phyloP scores from a whole-genome alignment of 2,888 invertebrate genomes.

The Hemithea aestivaria region DNA sequence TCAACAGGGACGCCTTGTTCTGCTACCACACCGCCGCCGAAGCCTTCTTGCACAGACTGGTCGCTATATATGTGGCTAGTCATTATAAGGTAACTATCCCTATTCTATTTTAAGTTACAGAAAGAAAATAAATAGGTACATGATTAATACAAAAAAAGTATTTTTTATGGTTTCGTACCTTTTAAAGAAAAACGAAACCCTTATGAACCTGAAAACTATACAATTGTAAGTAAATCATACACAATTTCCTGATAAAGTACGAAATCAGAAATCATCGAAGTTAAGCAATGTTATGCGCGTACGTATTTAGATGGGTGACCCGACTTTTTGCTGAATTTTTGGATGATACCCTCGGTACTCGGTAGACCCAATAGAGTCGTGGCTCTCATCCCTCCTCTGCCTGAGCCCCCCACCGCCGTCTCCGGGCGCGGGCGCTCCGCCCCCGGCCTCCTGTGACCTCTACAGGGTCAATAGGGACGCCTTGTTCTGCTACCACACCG shows the following conservation, averaged over 20 bases:
- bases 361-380: constrained; percentile 94
- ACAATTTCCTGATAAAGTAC: too few relatives aligned
- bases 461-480: constrained; percentile 93
- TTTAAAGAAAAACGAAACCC: too few relatives aligned
- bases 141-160: too few relatives aligned
- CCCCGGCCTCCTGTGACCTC: constrained; percentile 92
- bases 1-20: constrained; percentile 94
- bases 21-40: constrained; percentile 97
- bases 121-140: too few relatives aligned
- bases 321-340: too few relatives aligned
- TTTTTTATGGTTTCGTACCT: background rate
- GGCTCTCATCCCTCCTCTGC: constrained; percentile 95
- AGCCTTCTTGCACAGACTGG: constrained; percentile 93
- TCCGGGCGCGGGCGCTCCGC: constrained; percentile 90
- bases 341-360: too few relatives aligned
- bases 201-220: too few relatives aligned
- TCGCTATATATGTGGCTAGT: constrained; percentile 96
- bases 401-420: constrained; percentile 88
- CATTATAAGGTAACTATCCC: constrained; percentile 98
- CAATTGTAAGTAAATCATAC: too few relatives aligned
- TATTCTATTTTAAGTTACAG: too few relatives aligned
- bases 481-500: constrained; percentile 97
- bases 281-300: too few relatives aligned
- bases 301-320: too few relatives aligned
- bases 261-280: too few relatives aligned